Percentiles rank a stretch among this genome's conserved stretches.
Evolutionary conservation across 2,888 invertebrate genomes (phyloP).

Genomic region (Cepaea hortensis): DNA sequence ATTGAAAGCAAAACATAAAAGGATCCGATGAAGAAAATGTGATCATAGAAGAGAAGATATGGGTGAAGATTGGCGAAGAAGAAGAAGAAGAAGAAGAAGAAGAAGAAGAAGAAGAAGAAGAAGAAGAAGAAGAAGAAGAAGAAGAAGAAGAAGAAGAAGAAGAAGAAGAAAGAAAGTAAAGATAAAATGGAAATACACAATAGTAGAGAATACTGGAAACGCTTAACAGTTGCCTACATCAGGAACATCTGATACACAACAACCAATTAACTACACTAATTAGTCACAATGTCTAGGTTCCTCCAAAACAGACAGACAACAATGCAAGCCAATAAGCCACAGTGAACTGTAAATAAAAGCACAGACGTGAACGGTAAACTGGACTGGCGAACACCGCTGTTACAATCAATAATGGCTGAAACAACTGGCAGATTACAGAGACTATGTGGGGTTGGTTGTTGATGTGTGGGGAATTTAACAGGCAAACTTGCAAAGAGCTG

Average conservation of each 20-base stretch:
- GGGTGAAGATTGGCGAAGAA: not conserved
- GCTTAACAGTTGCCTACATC: no score
- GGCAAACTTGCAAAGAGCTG: not conserved
- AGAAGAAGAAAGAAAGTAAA: not conserved
- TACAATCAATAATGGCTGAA: no score
- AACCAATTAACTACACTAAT: no score
- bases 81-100: not conserved
- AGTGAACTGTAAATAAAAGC: no score
- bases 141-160: not conserved
- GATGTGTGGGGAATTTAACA: not conserved
- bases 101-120: not conserved
- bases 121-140: not conserved
- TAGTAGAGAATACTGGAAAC: not conserved
- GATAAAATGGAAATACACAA: not conserved
- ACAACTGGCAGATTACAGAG: no score
- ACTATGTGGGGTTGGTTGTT: not conserved
- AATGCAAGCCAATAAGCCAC: no score
- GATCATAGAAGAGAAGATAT: not conserved
- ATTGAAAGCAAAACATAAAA: not conserved
- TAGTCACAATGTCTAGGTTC: no score
- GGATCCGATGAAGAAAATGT: not conserved
- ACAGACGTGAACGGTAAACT: no score
- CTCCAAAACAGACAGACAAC: no score
- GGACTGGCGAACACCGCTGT: no score
- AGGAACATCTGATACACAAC: no score